Evolutionary conservation across 2,113 vertebrate genomes (phyloP), one percentile per base, ranked within the genome.

Genomic region (Apteryx owenii): DNA sequence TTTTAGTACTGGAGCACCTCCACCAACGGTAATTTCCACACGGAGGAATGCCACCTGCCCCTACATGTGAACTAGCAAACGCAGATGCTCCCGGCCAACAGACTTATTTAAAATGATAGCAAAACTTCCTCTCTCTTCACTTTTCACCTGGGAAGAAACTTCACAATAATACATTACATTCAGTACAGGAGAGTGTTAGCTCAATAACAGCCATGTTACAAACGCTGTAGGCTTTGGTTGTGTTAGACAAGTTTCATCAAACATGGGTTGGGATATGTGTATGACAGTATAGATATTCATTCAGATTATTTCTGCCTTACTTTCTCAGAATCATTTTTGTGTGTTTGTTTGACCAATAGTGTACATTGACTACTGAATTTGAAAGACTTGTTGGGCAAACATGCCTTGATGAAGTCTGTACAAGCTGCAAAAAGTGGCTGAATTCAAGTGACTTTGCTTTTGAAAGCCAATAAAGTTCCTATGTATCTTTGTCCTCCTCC

Each of bases 321-420:
- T 85, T 89, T 85, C 38, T 91, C 38, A 42, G 77, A 85, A 65
- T 48, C 4, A n/a, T 72, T 71, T 65, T 79, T 36, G 5, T 70
- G 15, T 75, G n/a, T 82, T 91, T 82, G 20, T 29, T 58, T 81
- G 46, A 82, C 51, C 31, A 5, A 64, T 76, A 60, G 16, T 14
- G 5, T 61, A 23, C 1, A 19, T 53, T 86, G 58, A n/a, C 72
- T 31, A 29, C 31, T 92, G n/a, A 65, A 89, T 81, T 61, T 73
- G n/a, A 91, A 90, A 85, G 33, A 28, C 17, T 81, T 65, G 12
- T 69, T 96, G 58, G 38, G 66, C 83, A 96, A 95, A 97, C n/a
- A 25, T 50, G 26, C 18, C 38, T 60, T 44, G 68, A 51, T 56
- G 88, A 71, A 70, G 3, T 12, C 56, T 86, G 78, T 44, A 81